Evolutionary conservation across 2,888 invertebrate species (phyloP), one percentile per base, ranked within the genome.

Genomic region (Pyrochroa serraticornis): DNA sequence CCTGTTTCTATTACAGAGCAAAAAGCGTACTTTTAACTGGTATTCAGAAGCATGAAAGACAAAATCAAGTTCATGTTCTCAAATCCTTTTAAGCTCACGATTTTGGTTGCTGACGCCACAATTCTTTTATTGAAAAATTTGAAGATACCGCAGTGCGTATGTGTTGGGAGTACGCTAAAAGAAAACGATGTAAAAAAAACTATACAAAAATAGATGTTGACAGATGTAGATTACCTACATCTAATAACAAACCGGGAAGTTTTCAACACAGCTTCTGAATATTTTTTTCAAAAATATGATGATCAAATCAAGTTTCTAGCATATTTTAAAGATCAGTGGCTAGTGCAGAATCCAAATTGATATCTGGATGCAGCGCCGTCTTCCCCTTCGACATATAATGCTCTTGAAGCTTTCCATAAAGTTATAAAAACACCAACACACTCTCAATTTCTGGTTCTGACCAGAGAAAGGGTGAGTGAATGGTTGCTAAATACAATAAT

Each of bases 121-220:
- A n/a, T n/a, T n/a, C n/a, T n/a, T n/a, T n/a, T n/a, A n/a, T n/a
- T n/a, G n/a, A n/a, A n/a, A n/a, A n/a, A 41, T 58, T 65, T 44
- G 50, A 56, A 39, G 63, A 69, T 46, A 35, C 50, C 10, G 58
- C 44, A 37, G 56, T 67, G 42, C 41, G 63, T 34, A 70, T 70
- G 69, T 71, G 55, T 39, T 55, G 59, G 68, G 63, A 65, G 49
- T 62, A 68, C 53, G 65, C 65, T 37, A 69, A 69, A 63, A 69
- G 46, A 60, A 67, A 69, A 1, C 7, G 42, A 42, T 13, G 30
- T 13, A 42, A 6, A 42, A 14, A 42, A 30, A 42, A 8, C 14
- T 13, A 12, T 13, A 7, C 33, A 22, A 14, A 41, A 31, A 33
- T 35, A 58, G 31, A 48, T 58, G 14, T 35, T 58, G 62, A 32